Evolutionary conservation across 2,113 vertebrate genomes (phyloP).

Genomic region (Acrocephalus kingi): DNA sequence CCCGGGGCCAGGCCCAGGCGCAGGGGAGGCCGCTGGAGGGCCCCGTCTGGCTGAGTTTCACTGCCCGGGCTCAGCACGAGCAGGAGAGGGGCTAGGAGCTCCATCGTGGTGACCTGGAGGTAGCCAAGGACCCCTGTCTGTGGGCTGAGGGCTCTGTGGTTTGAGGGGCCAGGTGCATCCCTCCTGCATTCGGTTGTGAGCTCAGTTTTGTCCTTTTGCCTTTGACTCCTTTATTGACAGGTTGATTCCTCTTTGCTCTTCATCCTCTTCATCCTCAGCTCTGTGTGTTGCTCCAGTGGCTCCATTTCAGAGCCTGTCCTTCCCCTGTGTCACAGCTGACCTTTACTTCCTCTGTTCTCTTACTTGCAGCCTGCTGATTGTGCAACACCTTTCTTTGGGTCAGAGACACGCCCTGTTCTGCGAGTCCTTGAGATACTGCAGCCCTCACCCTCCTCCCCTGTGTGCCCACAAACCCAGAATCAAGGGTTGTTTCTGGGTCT

Average conservation of each 20-base stretch:
- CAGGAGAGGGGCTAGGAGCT: background rate
- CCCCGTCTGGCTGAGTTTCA: fast-evolving
- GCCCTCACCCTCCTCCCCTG: background rate
- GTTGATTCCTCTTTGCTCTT: background rate
- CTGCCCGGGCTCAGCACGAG: fast-evolving
- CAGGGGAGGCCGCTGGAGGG: background rate
- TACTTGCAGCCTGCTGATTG: background rate
- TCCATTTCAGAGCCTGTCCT: background rate
- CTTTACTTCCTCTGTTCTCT: background rate
- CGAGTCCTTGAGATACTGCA: background rate
- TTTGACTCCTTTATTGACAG: background rate
- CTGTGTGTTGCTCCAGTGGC: background rate
- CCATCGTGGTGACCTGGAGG: fast-evolving
- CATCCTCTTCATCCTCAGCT: background rate
- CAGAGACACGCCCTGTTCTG: background rate
- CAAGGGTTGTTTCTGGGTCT: background rate
- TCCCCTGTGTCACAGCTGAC: fast-evolving
- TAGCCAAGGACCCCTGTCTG: background rate
- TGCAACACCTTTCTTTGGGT: background rate
- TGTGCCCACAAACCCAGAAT: background rate
- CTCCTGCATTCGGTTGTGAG: fast-evolving
- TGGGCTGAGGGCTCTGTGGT: background rate
- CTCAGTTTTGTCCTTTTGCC: background rate
- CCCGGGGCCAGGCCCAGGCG: background rate
- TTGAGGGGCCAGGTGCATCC: background rate